A percentile compares a stretch with the other conserved stretches of the same genome.
These are phyloP conservation scores for Tetramorium simillimum DNA, from an alignment of 1,140 invertebrate species.

Conservation along the genomic window DNA sequence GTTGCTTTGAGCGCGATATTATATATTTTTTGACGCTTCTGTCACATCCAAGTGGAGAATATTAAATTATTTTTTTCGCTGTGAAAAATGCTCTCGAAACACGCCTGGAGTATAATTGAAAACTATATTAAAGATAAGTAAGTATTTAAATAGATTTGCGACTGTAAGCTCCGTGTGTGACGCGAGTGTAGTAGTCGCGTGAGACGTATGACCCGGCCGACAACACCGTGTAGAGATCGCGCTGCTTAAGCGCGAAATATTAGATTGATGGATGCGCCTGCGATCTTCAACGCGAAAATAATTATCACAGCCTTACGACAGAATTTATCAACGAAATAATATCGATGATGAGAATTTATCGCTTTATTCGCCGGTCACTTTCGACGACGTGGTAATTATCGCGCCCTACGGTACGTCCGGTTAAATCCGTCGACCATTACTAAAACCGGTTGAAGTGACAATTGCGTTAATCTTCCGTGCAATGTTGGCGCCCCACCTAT, in stretches of 20 bases:
- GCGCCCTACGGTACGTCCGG: constrained; percentile 7
- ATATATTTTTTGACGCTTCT: not conserved
- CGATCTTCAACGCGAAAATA: constrained; percentile 11
- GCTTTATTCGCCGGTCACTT: constrained; percentile 11
- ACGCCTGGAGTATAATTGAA: not conserved
- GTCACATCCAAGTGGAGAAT: not conserved
- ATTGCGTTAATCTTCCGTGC: constrained; percentile 71
- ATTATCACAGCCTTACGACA: not conserved
- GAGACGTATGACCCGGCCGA: not conserved
- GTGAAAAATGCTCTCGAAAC: not conserved
- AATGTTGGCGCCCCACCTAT: constrained; percentile 49
- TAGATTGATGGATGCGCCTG: constrained; percentile 20
- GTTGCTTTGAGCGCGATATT: too few species aligned
- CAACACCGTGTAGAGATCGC: not conserved
- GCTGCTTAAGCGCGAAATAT: not conserved
- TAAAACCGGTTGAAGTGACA: constrained; percentile 67
- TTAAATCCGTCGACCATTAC: constrained; percentile 58
- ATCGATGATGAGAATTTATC: constrained; percentile 39
- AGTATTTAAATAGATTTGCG: not conserved
- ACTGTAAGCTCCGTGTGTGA: not conserved
- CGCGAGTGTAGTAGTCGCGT: not conserved
- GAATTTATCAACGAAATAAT: constrained; percentile 45
- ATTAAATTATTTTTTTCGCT: not conserved
- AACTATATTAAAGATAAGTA: not conserved
- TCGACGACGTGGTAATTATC: constrained; percentile 62